phyloP scores from a whole-genome alignment of 2,888 invertebrate genomes.

The Parnassius smintheus region DNA sequence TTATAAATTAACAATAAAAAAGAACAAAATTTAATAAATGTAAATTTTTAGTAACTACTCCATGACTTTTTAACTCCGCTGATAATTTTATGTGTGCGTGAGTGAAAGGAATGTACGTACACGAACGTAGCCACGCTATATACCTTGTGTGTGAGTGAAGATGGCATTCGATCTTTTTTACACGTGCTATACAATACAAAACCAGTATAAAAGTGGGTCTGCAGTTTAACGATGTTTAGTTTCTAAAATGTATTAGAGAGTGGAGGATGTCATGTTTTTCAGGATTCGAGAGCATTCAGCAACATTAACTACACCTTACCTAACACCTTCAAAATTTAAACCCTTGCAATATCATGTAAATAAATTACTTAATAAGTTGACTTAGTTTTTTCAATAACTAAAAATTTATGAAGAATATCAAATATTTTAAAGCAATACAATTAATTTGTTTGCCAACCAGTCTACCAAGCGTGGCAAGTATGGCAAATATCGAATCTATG shows the following conservation, averaged over 20 bases:
- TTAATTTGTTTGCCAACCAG: too few species aligned
- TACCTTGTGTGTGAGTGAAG: conserved; percentile 53
- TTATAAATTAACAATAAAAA: too few species aligned
- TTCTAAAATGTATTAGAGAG: conserved; percentile 48
- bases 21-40: not conserved
- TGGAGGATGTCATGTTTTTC: conserved; percentile 40
- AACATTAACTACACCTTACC: not conserved
- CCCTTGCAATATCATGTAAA: not conserved
- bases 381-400: too few species aligned
- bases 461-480: too few species aligned
- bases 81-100: conserved; percentile 45
- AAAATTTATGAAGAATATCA: too few species aligned
- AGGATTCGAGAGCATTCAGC: conserved; percentile 28
- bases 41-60: conserved; percentile 38
- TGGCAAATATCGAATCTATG: too few species aligned
- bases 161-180: conserved; percentile 61
- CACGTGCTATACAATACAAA: conserved; percentile 57
- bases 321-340: not conserved
- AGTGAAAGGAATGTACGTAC: conserved; percentile 71
- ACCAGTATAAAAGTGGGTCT: conserved; percentile 67
- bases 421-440: too few species aligned
- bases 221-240: conserved; percentile 53
- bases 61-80: conserved; percentile 39
- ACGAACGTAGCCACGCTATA: conserved; percentile 44
- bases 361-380: not conserved